Conservation (phyloP, 2,797 vertebrate genomes). For the Kryptolebias ocellatus region DNA sequence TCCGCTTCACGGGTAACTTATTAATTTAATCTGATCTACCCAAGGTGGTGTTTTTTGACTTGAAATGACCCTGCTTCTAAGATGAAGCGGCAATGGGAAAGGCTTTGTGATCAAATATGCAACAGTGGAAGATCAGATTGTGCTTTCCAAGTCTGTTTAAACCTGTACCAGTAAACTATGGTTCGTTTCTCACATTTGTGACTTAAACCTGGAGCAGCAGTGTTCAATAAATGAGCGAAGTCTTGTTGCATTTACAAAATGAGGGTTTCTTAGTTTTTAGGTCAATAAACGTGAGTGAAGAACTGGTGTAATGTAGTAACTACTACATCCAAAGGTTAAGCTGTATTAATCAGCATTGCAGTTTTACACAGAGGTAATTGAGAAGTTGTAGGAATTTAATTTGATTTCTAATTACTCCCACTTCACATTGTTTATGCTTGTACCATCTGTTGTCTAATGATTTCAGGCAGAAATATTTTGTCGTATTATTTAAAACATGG, state of each 20-base stretch:
- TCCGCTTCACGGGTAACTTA: constrained; percentile 8
- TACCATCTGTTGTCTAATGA: not conserved
- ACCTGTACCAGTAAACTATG: not conserved
- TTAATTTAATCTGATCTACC: constrained; percentile 14
- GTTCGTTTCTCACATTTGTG: not conserved
- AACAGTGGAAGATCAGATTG: not conserved
- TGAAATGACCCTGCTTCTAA: constrained; percentile 3
- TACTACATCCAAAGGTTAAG: not conserved
- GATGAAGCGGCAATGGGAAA: not conserved
- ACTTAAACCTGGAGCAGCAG: not conserved
- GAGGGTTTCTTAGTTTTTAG: not conserved
- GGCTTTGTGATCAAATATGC: constrained; percentile 4
- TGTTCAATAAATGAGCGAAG: not conserved
- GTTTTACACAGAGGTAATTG: not conserved
- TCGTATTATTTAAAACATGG: not conserved
- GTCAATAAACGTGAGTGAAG: not conserved
- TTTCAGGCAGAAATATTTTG: constrained; percentile 2
- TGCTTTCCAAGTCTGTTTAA: not conserved
- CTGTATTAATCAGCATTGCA: not conserved
- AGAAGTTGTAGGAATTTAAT: not conserved
- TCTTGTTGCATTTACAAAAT: not conserved
- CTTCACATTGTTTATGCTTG: not conserved
- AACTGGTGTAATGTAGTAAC: not conserved
- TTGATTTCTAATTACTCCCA: no score
- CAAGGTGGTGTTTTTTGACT: constrained; percentile 13